Evolutionary conservation across 2,113 vertebrate species (phyloP), one percentile per base, ranked within the genome.

Genomic region (Grantiella picta): DNA sequence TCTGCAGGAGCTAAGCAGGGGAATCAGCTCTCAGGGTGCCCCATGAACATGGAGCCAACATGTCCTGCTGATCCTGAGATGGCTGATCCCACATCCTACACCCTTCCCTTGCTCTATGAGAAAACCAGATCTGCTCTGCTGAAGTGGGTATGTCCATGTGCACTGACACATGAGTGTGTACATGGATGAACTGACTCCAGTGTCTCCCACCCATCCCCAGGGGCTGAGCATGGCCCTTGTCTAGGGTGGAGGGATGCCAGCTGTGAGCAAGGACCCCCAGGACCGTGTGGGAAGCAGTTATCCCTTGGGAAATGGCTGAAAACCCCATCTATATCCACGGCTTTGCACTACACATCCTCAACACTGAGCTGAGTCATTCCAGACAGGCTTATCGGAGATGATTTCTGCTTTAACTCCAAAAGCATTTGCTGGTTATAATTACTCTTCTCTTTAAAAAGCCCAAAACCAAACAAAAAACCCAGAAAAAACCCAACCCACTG

Each of bases 311-410:
- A 65, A 76, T 57, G 86, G 15, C 50, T 66, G 76, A 86, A 70
- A 85, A 88, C 77, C 35, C 70, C 40, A 38, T 70, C 44, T 27
- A 27, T 20, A 38, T 49, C 53, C 52, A 56, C 0, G 1, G 33
- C 44, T 75, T 86, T 86, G 21, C 24, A 54, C 42, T 22, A 23
- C 31, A 71, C 42, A 49, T 73, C 72, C 35, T 69, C 52, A 86
- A 5, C 3, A 7, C n/a, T 53, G 53, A 92, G 81, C 91, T 92
- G 81, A 94, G 91, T 91, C 92, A 92, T 79, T 92, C n/a, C 21
- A 68, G 77, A 64, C 53, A 28, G 53, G 25, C 72, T 78, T 44
- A 38, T 42, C 60, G 40, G 66, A 89, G 15, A 57, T 6, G 7
- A 68, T 84, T 95, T 95, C 36, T 49, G n/a, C 29, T 91, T 70